These are phyloP conservation scores for Nomada goodeniana DNA, from an alignment of 2,888 invertebrate species.

Conservation along the genomic window DNA sequence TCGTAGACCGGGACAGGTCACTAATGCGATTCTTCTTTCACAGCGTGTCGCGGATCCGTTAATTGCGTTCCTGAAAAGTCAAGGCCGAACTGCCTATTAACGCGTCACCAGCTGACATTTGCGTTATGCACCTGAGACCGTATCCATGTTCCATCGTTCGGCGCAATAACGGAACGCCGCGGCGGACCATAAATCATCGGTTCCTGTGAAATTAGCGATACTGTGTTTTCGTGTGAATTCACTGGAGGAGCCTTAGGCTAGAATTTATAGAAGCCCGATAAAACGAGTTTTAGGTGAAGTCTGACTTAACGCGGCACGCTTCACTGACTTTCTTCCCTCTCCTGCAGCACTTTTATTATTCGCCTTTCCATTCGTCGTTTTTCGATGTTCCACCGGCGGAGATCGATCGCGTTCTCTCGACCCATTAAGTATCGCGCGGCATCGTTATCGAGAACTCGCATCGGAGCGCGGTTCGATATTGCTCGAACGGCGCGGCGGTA, in stretches of 20 bases:
- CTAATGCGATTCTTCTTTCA: slow-evolving; percentile 2
- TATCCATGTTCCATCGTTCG: slow-evolving; percentile 52
- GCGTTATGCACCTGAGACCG: slow-evolving; percentile 30
- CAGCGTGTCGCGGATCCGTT: slow-evolving; percentile 9
- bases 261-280: slow-evolving; percentile 43
- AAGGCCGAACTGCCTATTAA: slow-evolving; percentile 51
- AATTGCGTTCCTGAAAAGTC: slow-evolving; percentile 51
- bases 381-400: background rate
- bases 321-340: slow-evolving; percentile 5
- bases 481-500: slow-evolving; percentile 19
- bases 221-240: slow-evolving; percentile 47
- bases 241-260: slow-evolving; percentile 9
- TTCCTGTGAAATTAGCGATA: slow-evolving; percentile 53
- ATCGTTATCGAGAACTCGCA: slow-evolving; percentile 26
- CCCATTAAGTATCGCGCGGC: slow-evolving; percentile 33
- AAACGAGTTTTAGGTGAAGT: slow-evolving; percentile 38
- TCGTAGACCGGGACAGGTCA: no score
- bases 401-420: slow-evolving; percentile 36
- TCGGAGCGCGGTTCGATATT: slow-evolving; percentile 29
- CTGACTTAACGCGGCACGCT: slow-evolving; percentile 36
- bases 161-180: slow-evolving; percentile 56
- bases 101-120: slow-evolving; percentile 47
- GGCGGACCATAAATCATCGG: slow-evolving; percentile 54
- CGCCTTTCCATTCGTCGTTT: background rate
- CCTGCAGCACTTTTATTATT: no score